Base-by-base conservation (phyloP, 2,113 vertebrate genomes). In the Crocuta crocuta region DNA sequence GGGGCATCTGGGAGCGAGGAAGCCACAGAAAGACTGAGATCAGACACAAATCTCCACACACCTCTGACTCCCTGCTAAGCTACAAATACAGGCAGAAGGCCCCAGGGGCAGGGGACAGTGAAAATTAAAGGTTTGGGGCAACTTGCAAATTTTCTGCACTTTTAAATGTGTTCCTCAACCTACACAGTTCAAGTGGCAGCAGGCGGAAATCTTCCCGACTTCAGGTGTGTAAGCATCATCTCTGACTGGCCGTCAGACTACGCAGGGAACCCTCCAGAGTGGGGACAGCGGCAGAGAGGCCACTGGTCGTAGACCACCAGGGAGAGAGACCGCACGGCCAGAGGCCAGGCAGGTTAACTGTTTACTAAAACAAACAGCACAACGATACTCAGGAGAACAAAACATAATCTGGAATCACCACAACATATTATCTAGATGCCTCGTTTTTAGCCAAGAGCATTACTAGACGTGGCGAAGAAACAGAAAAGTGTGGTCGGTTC, bases 281-380 rank as follows among this genome's bases (percentile, higher is more conserved):
- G 1, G 28, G 45, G 16, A 35, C 58, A 28, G 31, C 19, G 39
- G 26, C 26, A 10, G 53, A 82, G 73, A 82, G 6, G 24, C 39
- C 48, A 35, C 10, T 0, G 12, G 39, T 16, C 35, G 35, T 3
- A 0, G 5, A 39, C 15, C 45, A 23, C 24, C 23, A 35, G 1
- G 66, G 9, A 73, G 55, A 8, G 10, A 45, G 19, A 71, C 0
- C 7, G 66, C 48, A n/a, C 63, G 26, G 35, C 35, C 2, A 13
- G 73, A 84, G 83, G 33, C 24, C 89, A 68, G 82, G 17, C 53
- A 26, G 23, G 24, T 35, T 17, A 65, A 79, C 80, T 35, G 31
- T 50, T 73, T 15, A 33, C 35, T 50, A 24, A 55, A 53, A 79
- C 28, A 9, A 39, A 79, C 70, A 65, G 45, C 66, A n/a, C 35